Evolutionary conservation across 1,140 invertebrate genomes (phyloP), one percentile per base, ranked within the genome.

Genomic region (Drosophila nasuta): DNA sequence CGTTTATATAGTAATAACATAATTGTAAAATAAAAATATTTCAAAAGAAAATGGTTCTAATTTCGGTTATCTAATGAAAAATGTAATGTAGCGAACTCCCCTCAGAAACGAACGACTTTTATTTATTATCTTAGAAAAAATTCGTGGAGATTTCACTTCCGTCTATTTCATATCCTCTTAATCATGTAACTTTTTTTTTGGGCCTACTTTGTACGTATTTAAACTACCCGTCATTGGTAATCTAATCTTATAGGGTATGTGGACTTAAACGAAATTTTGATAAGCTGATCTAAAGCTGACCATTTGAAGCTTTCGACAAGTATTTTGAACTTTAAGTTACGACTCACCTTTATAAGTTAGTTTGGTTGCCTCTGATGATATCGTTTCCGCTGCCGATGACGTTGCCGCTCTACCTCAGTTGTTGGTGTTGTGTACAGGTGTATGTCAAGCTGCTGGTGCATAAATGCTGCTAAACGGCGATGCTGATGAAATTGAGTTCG

Each of bases 341-440:
- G 45, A 88, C 82, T 88, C 77, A 88, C 83, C 83, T 88, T 87
- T 80, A 78, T 89, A 67, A 77, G 83, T 38, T 30, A 74, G 83
- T 38, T 30, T 20, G 51, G 35, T 60, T 60, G 80, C 43, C 33
- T 49, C 30, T 41, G 60, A 10, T 38, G 45, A 15, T 60, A 25
- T 15, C 25, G 43, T 28, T 51, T 8, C 11, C 17, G 30, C 30
- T 56, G 51, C 5, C 20, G 52, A 10, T 57, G 52, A 2, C 25
- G 30, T 8, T 56, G 41, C 67, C 51, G 60, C 51, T 48, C 48
- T 48, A 48, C 15, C 28, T 13, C 20, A 25, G 20, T 25, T 25
- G 20, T 25, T 25, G 20, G n/a, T 33, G 6, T n/a, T 13, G 41
- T 57, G 13, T 66, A 10, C 28, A 38, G 11, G 41, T 60, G 64